phyloP scores from a whole-genome alignment of 2,888 invertebrate genomes.

The Agrotis ipsilon region DNA sequence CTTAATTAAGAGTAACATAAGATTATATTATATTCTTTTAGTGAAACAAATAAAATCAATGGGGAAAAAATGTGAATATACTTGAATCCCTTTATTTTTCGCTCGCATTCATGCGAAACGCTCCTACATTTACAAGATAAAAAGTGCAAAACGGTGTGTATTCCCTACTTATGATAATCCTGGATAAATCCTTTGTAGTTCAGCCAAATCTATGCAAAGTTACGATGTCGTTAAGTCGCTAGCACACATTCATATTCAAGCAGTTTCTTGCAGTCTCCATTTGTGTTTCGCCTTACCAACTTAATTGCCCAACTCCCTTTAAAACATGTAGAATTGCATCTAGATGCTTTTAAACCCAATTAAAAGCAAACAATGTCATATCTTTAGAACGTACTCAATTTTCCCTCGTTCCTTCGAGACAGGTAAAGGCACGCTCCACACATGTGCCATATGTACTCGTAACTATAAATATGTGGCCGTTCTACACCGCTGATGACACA shows the following conservation, averaged over 20 bases:
- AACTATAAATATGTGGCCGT: slow-evolving; percentile 23
- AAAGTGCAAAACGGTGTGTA: background rate
- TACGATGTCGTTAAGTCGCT: slow-evolving; percentile 13
- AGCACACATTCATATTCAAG: background rate
- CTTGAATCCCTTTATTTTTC: background rate
- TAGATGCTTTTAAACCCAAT: slow-evolving; percentile 7
- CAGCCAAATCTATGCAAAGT: background rate
- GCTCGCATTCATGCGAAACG: background rate
- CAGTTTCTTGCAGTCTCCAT: background rate
- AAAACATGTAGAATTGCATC: background rate
- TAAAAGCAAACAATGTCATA: slow-evolving; percentile 27
- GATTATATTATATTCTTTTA: no score
- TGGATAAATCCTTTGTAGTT: slow-evolving; percentile 17
- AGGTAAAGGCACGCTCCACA: slow-evolving; percentile 10
- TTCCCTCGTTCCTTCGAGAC: slow-evolving; percentile 6
- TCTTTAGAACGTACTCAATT: slow-evolving; percentile 26
- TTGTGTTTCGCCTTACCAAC: background rate
- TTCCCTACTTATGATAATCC: background rate
- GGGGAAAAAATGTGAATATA: background rate
- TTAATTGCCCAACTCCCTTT: background rate
- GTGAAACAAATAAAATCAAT: background rate
- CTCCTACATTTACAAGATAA: background rate
- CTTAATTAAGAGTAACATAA: no score
- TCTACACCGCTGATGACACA: slow-evolving; percentile 47
- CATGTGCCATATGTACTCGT: slow-evolving; percentile 6